These are phyloP conservation scores for Mactra quadrangularis DNA, from an alignment of 1,140 invertebrate species.

Conservation along the genomic window DNA sequence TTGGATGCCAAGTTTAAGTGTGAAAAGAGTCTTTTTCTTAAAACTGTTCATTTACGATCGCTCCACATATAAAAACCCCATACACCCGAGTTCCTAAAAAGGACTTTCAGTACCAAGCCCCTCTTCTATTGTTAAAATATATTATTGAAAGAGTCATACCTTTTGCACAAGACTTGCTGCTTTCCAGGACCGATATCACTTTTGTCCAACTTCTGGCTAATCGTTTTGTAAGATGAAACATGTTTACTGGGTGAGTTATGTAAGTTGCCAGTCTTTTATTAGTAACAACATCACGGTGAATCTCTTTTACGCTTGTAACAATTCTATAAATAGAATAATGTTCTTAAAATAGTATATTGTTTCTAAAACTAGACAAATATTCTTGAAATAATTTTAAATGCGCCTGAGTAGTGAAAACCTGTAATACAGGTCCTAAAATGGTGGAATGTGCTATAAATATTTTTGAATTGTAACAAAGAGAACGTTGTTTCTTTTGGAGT, in stretches of 20 bases:
- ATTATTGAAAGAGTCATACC: background rate
- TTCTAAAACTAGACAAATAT: background rate
- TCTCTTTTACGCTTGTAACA: slow-evolving; percentile 22
- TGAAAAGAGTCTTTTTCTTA: too few relatives aligned
- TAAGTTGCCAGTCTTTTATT: slow-evolving; percentile 8
- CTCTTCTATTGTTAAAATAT: slow-evolving; percentile 33
- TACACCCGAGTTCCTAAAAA: too few relatives aligned
- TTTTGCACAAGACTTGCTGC: slow-evolving; percentile 50
- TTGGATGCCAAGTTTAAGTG: too few relatives aligned
- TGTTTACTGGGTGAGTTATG: slow-evolving; percentile 46
- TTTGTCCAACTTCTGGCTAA: slow-evolving; percentile 31
- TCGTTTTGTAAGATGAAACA: slow-evolving; percentile 48
- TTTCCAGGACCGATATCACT: slow-evolving; percentile 15
- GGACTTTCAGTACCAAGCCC: too few relatives aligned
- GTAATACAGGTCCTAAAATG: too few relatives aligned
- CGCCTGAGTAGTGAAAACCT: background rate
- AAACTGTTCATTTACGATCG: too few relatives aligned
- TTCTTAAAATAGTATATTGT: too few relatives aligned
- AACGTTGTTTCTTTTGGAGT: too few relatives aligned
- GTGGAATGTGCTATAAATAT: too few relatives aligned
- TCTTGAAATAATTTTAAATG: background rate
- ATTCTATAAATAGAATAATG: slow-evolving; percentile 27
- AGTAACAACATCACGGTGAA: slow-evolving; percentile 19
- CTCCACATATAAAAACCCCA: too few relatives aligned
- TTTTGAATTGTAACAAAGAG: too few relatives aligned